phyloP scores from a whole-genome alignment of 1,140 invertebrate species.

The Musca domestica region DNA sequence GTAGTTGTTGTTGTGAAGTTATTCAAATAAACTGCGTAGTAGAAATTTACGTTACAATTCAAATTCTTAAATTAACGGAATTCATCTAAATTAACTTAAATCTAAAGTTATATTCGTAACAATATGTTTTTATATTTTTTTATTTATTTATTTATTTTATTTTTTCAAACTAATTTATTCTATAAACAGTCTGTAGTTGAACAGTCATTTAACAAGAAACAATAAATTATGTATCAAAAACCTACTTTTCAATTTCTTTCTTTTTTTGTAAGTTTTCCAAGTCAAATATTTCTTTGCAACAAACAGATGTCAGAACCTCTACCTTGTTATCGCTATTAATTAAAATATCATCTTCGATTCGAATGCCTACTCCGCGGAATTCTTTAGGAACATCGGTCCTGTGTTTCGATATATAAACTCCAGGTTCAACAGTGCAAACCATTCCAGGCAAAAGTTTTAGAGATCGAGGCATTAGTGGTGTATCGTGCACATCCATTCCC shows the following conservation, averaged over 20 bases:
- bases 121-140: too few relatives aligned
- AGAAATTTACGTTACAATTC: too few relatives aligned
- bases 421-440: conserved; percentile 96
- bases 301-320: conserved; percentile 69
- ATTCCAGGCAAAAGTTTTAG: conserved; percentile 75
- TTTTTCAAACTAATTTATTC: too few relatives aligned
- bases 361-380: conserved; percentile 86
- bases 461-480: conserved; percentile 70
- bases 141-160: too few relatives aligned
- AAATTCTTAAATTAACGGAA: too few relatives aligned
- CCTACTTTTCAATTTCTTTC: too few relatives aligned
- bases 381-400: conserved; percentile 70
- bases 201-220: not conserved
- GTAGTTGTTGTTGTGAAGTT: too few relatives aligned
- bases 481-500: conserved; percentile 98
- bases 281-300: conserved; percentile 70
- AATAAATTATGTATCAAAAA: not conserved
- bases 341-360: conserved; percentile 95
- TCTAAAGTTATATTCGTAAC: too few relatives aligned
- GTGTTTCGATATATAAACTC: conserved; percentile 74
- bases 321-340: conserved; percentile 63
- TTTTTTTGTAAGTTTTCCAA: conserved; percentile 33
- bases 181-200: too few relatives aligned
- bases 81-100: too few relatives aligned
- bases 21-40: too few relatives aligned